Conservation (phyloP, 1,140 invertebrate genomes). For the Samia ricini region DNA sequence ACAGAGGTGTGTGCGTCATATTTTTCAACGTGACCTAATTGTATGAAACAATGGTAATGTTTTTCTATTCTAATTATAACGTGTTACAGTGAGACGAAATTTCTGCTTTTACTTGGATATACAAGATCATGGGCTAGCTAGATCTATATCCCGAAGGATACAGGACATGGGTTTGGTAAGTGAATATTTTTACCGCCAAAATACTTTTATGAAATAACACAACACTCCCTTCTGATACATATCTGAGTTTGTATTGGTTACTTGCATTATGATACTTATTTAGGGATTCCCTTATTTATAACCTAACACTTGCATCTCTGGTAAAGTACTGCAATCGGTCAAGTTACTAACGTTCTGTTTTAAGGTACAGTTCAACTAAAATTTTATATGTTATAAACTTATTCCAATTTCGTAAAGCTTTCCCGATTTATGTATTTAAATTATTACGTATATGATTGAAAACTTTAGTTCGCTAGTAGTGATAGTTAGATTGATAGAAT, state of each 20-base stretch:
- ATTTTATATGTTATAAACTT: background rate
- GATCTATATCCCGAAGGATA: constrained; percentile 81
- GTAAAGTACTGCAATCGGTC: constrained; percentile 39
- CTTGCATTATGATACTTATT: constrained; percentile 35
- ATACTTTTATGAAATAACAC: constrained; percentile 15
- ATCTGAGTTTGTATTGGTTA: constrained; percentile 37
- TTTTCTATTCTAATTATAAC: constrained; percentile 17
- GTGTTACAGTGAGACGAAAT: constrained; percentile 70
- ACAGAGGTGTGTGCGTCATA: constrained; percentile 51
- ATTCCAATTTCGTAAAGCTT: background rate
- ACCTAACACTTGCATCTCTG: constrained; percentile 13
- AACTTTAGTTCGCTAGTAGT: background rate
- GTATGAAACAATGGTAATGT: constrained; percentile 13
- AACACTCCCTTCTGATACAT: constrained; percentile 1
- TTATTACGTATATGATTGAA: background rate
- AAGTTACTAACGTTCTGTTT: constrained; percentile 45
- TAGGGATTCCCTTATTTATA: constrained; percentile 14
- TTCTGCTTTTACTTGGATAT: constrained; percentile 85
- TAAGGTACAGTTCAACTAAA: background rate
- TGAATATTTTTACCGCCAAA: constrained; percentile 49
- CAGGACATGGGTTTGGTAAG: constrained; percentile 83
- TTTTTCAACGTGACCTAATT: constrained; percentile 35
- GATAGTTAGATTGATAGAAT: background rate
- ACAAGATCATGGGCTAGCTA: constrained; percentile 80
- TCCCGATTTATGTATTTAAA: background rate